A percentile compares a stretch with the other conserved stretches of the same genome.
Conservation (phyloP, 1,140 invertebrate genomes). For the Manduca sexta region DNA sequence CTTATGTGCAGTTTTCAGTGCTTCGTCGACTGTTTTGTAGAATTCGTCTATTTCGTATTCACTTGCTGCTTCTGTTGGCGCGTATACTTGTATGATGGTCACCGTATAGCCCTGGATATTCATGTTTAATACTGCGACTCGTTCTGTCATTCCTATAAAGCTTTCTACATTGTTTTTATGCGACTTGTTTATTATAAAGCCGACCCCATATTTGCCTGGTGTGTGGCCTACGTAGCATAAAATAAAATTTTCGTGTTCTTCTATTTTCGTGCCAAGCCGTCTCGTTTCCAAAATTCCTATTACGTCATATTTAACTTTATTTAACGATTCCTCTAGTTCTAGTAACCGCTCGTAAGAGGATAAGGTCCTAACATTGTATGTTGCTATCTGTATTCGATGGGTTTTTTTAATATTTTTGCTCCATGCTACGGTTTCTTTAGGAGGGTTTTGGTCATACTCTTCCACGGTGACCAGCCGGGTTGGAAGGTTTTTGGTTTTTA, state of each 20-base stretch:
- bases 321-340: no score
- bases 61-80: constrained; percentile 3
- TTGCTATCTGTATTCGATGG: no score
- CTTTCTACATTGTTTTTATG: constrained; percentile 8
- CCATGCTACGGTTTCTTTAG: no score
- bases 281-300: constrained; percentile 9
- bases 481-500: constrained; percentile 18
- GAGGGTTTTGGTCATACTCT: constrained; percentile 17
- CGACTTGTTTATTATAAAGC: constrained; percentile 13
- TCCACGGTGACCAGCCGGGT: constrained; percentile 24
- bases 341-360: no score
- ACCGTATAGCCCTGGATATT: neutral
- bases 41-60: constrained; percentile 6
- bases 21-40: constrained; percentile 1
- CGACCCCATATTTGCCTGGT: constrained; percentile 11
- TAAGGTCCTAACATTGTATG: no score
- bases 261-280: constrained; percentile 12
- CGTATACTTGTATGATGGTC: constrained; percentile 8
- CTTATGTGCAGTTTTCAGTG: neutral
- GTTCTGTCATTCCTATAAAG: neutral
- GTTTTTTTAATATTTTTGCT: no score
- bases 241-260: constrained; percentile 20
- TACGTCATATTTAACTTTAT: no score
- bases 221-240: constrained; percentile 11
- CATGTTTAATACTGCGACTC: constrained; percentile 7